Percentiles rank a stretch among this genome's conserved stretches.
phyloP scores from a whole-genome alignment of 2,888 invertebrate species.

The Sinohyriopsis cumingii region DNA sequence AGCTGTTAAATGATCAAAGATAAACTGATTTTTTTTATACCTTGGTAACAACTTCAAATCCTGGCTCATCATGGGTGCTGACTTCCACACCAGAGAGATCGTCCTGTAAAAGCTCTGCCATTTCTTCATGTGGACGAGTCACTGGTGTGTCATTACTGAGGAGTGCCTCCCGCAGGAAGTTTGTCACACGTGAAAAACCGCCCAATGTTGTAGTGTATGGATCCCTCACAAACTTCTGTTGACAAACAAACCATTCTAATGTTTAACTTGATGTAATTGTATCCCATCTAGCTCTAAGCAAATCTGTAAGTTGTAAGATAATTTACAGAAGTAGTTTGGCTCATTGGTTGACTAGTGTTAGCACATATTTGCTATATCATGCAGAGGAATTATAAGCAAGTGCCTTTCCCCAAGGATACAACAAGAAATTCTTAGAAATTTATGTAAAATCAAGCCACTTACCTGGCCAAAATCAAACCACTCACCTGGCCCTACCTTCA shows the following conservation, averaged over 20 bases:
- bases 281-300: neutral
- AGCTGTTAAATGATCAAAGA: neutral
- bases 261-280: neutral
- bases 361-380: too few relatives aligned
- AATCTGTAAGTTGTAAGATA: too few relatives aligned
- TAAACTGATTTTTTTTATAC: constrained; percentile 45
- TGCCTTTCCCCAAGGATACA: too few relatives aligned
- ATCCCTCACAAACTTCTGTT: constrained; percentile 76
- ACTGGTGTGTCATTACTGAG: constrained; percentile 56
- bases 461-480: too few relatives aligned
- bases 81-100: constrained; percentile 68
- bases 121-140: constrained; percentile 77
- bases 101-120: constrained; percentile 64
- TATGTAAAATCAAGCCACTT: too few relatives aligned
- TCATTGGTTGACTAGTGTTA: too few relatives aligned
- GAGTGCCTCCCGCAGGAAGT: constrained; percentile 79
- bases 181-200: constrained; percentile 89
- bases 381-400: too few relatives aligned
- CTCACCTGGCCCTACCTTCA: too few relatives aligned
- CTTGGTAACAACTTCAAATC: constrained; percentile 72
- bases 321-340: neutral
- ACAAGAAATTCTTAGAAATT: too few relatives aligned
- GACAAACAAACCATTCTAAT: constrained; percentile 10
- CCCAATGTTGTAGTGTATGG: constrained; percentile 89
- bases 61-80: constrained; percentile 70